Conservation (phyloP, 2,797 vertebrate species). For the Steatocranus sp. region DNA sequence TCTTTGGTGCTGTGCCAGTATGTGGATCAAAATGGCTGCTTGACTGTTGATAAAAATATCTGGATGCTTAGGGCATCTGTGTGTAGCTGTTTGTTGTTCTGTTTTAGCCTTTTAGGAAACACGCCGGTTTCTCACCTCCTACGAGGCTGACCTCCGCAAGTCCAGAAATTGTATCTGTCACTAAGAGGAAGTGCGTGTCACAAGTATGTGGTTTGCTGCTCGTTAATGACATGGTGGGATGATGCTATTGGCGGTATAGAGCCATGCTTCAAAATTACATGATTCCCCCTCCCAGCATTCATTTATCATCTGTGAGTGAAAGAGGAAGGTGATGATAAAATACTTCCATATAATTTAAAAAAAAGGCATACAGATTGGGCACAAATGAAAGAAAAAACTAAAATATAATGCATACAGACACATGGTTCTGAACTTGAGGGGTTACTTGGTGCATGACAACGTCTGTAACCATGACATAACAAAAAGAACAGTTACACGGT, state of each 20-base stretch:
- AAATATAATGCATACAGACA: background rate
- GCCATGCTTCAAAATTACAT: background rate
- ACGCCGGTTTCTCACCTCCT: background rate
- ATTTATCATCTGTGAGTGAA: background rate
- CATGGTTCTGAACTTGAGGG: background rate
- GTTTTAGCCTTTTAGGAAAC: background rate
- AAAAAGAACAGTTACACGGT: background rate
- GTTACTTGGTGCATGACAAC: background rate
- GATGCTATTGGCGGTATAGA: background rate
- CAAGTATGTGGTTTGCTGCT: background rate
- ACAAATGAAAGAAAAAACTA: background rate
- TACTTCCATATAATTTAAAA: background rate
- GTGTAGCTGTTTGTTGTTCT: background rate
- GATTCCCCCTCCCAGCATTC: background rate
- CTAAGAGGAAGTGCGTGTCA: background rate
- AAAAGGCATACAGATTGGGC: background rate
- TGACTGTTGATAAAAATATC: constrained; percentile 24
- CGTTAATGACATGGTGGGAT: background rate
- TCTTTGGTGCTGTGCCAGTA: constrained; percentile 41
- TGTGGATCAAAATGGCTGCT: constrained; percentile 34
- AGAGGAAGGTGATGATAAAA: background rate
- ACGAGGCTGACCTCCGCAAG: background rate
- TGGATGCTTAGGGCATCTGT: background rate
- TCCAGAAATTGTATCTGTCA: constrained; percentile 6
- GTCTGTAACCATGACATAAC: background rate